Evolutionary conservation across 2,888 invertebrate species (phyloP), one percentile per base, ranked within the genome.

Genomic region (Protodeltote pygarga): DNA sequence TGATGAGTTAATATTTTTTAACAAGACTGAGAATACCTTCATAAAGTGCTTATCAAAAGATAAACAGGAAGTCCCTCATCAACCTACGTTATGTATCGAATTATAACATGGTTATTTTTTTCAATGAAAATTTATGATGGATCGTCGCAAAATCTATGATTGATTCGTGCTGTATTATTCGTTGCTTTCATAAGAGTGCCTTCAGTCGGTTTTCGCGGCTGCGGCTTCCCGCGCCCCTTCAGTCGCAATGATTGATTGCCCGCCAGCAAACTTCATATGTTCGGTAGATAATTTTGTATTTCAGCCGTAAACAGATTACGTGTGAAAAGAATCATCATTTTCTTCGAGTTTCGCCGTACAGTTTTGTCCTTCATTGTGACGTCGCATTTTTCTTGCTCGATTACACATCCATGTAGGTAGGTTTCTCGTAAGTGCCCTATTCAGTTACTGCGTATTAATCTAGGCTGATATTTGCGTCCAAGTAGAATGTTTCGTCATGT

Each of bases 101-200:
- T 71, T 51, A 70, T 69, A 73, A 71, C 66, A 72, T 63, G 59
- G 28, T 47, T 55, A 48, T 58, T 65, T 54, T 72, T 86, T 87
- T 83, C 77, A 89, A 83, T 89, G 81, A 86, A 90, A 90, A 81
- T 82, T 87, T 79, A 55, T 91, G 91, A 92, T 91, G 84, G 91
- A 92, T 92, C 85, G 84, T 87, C 89, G 76, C 81, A 78, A 87
- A 89, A 89, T 89, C 89, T 89, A 91, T 92, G 92, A 91, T 92
- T 91, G 91, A 92, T 92, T 89, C 82, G 85, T 85, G 89, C 78
- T 84, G 83, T 90, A 89, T 89, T 89, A 90, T 91, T 89, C 88
- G 83, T 79, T 79, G 85, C 85, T 84, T 85, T 83, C 81, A 81
- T 82, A 85, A 87, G 88, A 86, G 88, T 85, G 87, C 84, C 85